These are phyloP conservation scores for Urosaurus nigricauda DNA, from an alignment of 2,797 vertebrate species.

Conservation along the genomic window DNA sequence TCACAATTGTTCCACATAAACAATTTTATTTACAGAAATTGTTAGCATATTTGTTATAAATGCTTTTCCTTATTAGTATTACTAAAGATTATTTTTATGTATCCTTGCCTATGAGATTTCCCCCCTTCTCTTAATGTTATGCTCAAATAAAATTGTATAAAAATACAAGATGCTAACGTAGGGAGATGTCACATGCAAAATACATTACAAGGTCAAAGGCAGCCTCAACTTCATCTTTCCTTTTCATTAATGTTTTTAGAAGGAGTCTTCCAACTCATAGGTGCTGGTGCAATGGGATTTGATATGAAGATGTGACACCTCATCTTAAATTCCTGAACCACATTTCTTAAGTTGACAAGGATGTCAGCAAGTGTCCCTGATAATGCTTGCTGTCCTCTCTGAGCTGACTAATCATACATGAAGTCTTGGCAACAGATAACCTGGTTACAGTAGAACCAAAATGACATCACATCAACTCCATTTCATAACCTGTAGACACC, in stretches of 20 bases:
- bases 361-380: constrained; percentile 88
- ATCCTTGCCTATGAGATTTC: constrained; percentile 5
- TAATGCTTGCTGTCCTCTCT: constrained; percentile 82
- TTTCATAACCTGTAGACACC: constrained; percentile 87
- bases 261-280: constrained; percentile 76
- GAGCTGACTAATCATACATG: constrained; percentile 83
- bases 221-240: constrained; percentile 67
- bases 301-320: constrained; percentile 93
- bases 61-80: constrained; percentile 38
- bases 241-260: constrained; percentile 78
- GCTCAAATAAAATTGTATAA: constrained; percentile 27
- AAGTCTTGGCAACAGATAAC: constrained; percentile 86
- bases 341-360: constrained; percentile 87
- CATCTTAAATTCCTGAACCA: constrained; percentile 85
- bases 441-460: constrained; percentile 85
- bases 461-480: constrained; percentile 90
- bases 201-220: constrained; percentile 65
- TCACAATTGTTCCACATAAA: constrained; percentile 52
- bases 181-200: constrained; percentile 50
- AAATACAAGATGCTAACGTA: constrained; percentile 45
- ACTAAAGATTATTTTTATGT: constrained; percentile 54
- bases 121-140: neutral
- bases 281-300: constrained; percentile 83
- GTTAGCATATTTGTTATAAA: constrained; percentile 51
- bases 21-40: constrained; percentile 42